These are phyloP conservation scores for Jaculus jaculus DNA, from an alignment of 2,113 vertebrate genomes.

Conservation along the genomic window DNA sequence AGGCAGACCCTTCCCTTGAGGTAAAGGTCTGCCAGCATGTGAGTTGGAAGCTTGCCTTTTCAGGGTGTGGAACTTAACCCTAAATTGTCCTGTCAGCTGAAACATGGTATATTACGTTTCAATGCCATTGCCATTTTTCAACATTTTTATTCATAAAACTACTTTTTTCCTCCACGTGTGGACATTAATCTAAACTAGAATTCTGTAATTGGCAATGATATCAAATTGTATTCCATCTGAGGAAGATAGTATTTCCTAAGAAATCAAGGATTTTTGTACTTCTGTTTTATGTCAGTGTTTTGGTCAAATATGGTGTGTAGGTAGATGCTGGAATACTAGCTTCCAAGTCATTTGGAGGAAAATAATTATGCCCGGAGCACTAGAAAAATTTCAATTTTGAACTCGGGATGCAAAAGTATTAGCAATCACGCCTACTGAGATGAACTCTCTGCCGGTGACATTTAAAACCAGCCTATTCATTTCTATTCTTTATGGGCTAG, in stretches of 20 bases:
- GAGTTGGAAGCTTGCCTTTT: constrained; percentile 70
- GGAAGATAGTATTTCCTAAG: constrained; percentile 63
- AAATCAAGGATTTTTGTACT: constrained; percentile 65
- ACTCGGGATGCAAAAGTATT: constrained; percentile 77
- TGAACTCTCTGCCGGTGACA: constrained; percentile 82
- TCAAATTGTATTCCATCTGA: constrained; percentile 66
- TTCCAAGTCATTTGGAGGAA: constrained; percentile 72
- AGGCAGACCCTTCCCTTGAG: constrained; percentile 63
- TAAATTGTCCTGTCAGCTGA: constrained; percentile 71
- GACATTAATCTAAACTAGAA: constrained; percentile 66
- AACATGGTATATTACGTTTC: constrained; percentile 64
- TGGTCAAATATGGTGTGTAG: constrained; percentile 69
- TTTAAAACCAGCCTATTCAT: constrained; percentile 85
- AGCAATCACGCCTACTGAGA: constrained; percentile 78
- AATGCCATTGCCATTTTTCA: constrained; percentile 46
- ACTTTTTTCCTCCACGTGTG: background rate
- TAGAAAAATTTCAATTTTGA: constrained; percentile 79
- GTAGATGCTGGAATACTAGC: constrained; percentile 21
- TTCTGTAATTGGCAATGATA: constrained; percentile 57
- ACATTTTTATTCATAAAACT: constrained; percentile 56
- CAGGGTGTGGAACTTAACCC: constrained; percentile 66
- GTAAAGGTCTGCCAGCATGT: constrained; percentile 73
- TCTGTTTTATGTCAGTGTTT: constrained; percentile 69
- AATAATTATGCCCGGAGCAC: constrained; percentile 65
- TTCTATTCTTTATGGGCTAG: constrained; percentile 81